These are phyloP conservation scores for Piprites chloris DNA, from an alignment of 2,113 vertebrate species.

Conservation along the genomic window DNA sequence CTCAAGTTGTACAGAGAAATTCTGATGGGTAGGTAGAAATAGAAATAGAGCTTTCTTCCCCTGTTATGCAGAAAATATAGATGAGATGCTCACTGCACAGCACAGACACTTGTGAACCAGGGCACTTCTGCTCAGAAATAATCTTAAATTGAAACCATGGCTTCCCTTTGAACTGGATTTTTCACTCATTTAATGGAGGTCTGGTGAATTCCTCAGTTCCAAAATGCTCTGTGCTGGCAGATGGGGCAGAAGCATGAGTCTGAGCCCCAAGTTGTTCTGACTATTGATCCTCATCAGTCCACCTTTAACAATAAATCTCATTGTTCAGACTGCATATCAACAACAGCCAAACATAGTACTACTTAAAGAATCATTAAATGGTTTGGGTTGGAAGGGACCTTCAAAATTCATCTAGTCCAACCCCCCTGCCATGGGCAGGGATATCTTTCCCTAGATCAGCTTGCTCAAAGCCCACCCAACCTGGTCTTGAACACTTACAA, in stretches of 20 bases:
- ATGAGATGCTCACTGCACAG: not conserved
- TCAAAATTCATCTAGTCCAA: not conserved
- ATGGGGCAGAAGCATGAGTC: not conserved
- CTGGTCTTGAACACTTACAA: not conserved
- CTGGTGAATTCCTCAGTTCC: not conserved
- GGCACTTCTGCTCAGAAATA: not conserved
- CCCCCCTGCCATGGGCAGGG: not conserved
- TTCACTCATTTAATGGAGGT: not conserved
- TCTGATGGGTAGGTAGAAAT: not conserved
- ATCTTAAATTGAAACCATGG: not conserved
- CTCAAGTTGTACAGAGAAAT: not conserved
- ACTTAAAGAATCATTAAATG: not conserved
- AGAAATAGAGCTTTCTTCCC: not conserved
- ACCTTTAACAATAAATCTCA: not conserved
- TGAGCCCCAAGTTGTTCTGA: not conserved
- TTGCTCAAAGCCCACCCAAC: not conserved
- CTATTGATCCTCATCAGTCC: not conserved
- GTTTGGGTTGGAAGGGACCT: not conserved
- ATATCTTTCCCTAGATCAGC: not conserved
- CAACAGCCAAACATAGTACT: not conserved
- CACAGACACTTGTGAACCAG: not conserved
- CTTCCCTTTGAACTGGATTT: not conserved
- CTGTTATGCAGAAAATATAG: not conserved
- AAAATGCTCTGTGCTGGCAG: not conserved
- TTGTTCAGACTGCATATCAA: not conserved